phyloP scores from a whole-genome alignment of 2,888 invertebrate species.

The Thera britannica region DNA sequence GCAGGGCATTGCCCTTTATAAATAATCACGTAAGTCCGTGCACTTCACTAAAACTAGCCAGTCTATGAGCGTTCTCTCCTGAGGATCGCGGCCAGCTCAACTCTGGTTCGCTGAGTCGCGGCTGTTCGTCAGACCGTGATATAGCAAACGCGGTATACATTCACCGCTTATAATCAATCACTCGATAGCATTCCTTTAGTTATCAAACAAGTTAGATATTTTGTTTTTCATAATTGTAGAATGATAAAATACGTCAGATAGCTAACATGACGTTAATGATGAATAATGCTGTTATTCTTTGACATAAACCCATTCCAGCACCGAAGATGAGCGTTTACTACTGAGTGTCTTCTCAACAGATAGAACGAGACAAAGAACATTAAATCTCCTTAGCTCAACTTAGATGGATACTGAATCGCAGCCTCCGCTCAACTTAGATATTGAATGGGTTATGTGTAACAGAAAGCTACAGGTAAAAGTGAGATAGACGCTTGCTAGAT shows the following conservation, averaged over 20 bases:
- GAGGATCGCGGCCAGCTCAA: conserved; percentile 36
- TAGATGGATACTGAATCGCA: background rate
- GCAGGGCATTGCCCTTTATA: conserved; percentile 51
- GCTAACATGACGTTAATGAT: background rate
- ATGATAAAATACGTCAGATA: background rate
- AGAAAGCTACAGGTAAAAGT: background rate
- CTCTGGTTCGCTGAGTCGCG: background rate
- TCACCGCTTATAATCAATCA: background rate
- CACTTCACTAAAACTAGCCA: conserved; percentile 84
- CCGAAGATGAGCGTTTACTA: background rate
- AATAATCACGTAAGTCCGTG: conserved; percentile 70
- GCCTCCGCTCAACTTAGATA: background rate
- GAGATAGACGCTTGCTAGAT: background rate
- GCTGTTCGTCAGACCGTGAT: background rate
- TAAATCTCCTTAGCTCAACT: background rate
- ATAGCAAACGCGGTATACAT: background rate
- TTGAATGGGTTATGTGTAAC: background rate
- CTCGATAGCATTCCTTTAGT: background rate
- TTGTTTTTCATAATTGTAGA: background rate
- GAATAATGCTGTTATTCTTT: background rate
- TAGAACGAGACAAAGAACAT: no score
- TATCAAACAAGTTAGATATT: background rate
- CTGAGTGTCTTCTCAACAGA: background rate
- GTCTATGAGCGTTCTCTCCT: conserved; percentile 83
- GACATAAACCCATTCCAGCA: background rate